Evolutionary conservation across 2,888 invertebrate species (phyloP).

Genomic region (Crossocerus cetratus): DNA sequence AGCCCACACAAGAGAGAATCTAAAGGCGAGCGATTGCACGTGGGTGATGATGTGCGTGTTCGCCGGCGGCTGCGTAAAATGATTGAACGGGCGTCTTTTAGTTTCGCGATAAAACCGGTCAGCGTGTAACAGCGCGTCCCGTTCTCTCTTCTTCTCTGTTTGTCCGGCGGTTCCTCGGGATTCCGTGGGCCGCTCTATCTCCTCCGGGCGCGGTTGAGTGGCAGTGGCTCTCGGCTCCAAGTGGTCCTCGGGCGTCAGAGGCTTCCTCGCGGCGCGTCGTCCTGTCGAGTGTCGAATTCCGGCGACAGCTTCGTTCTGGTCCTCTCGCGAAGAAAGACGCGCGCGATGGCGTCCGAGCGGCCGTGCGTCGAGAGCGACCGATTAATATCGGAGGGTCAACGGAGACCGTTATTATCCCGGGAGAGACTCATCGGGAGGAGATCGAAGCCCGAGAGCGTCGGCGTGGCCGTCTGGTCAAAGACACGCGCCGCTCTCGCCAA

Average conservation of each 20-base stretch:
- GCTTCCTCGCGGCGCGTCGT: too few species aligned
- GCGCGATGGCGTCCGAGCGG: constrained; percentile 34
- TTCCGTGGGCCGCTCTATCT: too few species aligned
- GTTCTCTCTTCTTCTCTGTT: too few species aligned
- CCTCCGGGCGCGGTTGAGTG: too few species aligned
- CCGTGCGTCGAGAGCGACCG: constrained; percentile 11
- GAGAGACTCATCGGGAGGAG: neutral
- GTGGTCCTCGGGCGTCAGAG: too few species aligned
- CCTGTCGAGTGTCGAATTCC: neutral
- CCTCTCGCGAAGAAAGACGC: constrained; percentile 4
- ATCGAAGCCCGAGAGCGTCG: neutral
- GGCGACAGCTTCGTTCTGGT: neutral
- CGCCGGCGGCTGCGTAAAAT: constrained; percentile 2
- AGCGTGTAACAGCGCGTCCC: too few species aligned
- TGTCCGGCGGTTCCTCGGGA: too few species aligned
- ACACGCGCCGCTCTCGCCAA: constrained; percentile 19
- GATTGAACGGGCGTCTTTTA: too few species aligned
- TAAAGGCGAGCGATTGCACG: constrained; percentile 10
- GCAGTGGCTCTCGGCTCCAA: too few species aligned
- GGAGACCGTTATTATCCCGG: constrained; percentile 33
- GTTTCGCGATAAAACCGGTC: constrained; percentile 53
- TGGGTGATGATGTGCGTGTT: constrained; percentile 19
- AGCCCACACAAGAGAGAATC: too few species aligned
- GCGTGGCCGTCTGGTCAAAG: constrained; percentile 4
- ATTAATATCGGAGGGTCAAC: constrained; percentile 19